phyloP scores from a whole-genome alignment of 2,113 vertebrate genomes.

The Lutjanus erythropterus region DNA sequence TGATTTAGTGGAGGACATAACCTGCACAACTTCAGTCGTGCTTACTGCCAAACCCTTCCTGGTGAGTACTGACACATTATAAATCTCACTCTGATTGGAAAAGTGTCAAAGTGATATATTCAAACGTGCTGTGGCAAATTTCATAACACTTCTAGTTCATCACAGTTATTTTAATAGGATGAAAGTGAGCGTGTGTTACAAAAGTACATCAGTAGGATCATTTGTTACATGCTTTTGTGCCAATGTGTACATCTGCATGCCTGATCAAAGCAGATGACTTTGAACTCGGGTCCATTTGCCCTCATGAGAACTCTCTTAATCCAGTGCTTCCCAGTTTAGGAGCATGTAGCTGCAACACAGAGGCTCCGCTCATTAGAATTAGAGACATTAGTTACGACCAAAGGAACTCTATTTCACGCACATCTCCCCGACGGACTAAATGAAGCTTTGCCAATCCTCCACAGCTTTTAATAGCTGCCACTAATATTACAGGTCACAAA shows the following conservation, averaged over 20 bases:
- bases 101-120: conserved; percentile 41
- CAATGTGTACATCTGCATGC: conserved; percentile 42
- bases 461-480: conserved; percentile 80
- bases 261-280: conserved; percentile 64
- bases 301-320: conserved; percentile 74
- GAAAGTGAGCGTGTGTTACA: conserved; percentile 50
- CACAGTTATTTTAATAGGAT: conserved; percentile 42
- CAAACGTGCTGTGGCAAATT: conserved; percentile 43
- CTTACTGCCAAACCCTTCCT: conserved; percentile 44
- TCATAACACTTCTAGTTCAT: conserved; percentile 4
- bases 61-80: conserved; percentile 34
- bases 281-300: conserved; percentile 77
- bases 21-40: conserved; percentile 20
- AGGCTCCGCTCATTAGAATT: conserved; percentile 77
- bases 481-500: conserved; percentile 82
- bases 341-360: conserved; percentile 65
- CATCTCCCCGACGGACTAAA: conserved; percentile 80
- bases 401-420: conserved; percentile 83
- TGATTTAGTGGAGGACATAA: conserved; percentile 27
- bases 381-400: conserved; percentile 82
- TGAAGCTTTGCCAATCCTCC: conserved; percentile 81
- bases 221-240: conserved; percentile 52
- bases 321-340: conserved; percentile 74
- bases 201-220: conserved; percentile 38
- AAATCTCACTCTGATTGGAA: conserved; percentile 40